A percentile compares a stretch with the other conserved stretches of the same genome.
These are phyloP conservation scores for Xiphophorus maculatus DNA, from an alignment of 2,113 vertebrate genomes.

Conservation along the genomic window DNA sequence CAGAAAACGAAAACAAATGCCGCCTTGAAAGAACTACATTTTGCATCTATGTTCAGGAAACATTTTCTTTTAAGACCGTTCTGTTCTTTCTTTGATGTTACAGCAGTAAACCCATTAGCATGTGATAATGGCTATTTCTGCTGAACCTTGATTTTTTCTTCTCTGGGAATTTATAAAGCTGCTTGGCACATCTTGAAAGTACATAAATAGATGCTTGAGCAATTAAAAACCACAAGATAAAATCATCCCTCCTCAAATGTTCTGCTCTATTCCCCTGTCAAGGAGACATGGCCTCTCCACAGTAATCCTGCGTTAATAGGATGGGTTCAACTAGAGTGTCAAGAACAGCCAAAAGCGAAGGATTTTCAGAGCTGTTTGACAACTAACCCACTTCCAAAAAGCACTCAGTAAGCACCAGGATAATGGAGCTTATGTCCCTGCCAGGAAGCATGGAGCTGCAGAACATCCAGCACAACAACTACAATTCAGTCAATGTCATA, in stretches of 20 bases:
- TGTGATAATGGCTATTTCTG: constrained; percentile 57
- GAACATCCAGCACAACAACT: constrained; percentile 63
- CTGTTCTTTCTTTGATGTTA: constrained; percentile 61
- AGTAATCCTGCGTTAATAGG: constrained; percentile 89
- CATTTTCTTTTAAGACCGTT: constrained; percentile 30
- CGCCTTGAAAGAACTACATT: constrained; percentile 19
- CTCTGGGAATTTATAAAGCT: constrained; percentile 51
- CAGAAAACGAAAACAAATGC: constrained; percentile 33
- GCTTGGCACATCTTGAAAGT: constrained; percentile 64
- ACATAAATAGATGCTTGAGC: constrained; percentile 76
- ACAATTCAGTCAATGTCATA: constrained; percentile 83
- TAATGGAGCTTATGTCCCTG: constrained; percentile 85
- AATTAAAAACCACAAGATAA: constrained; percentile 86
- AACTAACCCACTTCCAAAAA: constrained; percentile 88
- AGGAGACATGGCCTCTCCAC: constrained; percentile 77
- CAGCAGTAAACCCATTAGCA: constrained; percentile 36
- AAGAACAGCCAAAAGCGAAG: constrained; percentile 88
- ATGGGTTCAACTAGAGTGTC: constrained; percentile 92
- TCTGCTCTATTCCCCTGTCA: constrained; percentile 85
- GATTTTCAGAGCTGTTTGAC: constrained; percentile 87
- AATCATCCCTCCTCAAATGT: constrained; percentile 81
- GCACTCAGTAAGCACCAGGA: constrained; percentile 86
- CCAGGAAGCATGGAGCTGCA: constrained; percentile 22
- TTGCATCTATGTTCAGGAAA: constrained; percentile 34
- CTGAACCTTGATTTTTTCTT: constrained; percentile 53